phyloP scores from a whole-genome alignment of 2,113 vertebrate species.

The Takifugu bimaculatus region DNA sequence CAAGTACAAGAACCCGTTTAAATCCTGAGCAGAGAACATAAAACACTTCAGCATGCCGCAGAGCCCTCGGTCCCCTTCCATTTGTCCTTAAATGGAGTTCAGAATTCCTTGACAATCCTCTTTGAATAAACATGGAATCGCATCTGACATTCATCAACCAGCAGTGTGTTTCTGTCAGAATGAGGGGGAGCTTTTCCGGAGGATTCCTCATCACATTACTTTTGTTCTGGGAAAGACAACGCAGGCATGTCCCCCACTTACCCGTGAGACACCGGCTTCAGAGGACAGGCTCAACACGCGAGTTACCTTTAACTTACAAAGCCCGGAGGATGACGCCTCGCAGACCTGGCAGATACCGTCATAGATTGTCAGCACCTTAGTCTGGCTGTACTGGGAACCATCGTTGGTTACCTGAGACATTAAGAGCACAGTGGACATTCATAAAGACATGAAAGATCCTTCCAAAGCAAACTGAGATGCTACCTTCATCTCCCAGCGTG shows the following conservation, averaged over 20 bases:
- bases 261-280: background rate
- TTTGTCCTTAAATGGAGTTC: too few species aligned
- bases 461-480: background rate
- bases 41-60: too few species aligned
- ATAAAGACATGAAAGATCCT: background rate
- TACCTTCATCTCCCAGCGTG: constrained; percentile 84
- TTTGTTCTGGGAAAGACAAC: too few species aligned
- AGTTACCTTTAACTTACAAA: constrained; percentile 87
- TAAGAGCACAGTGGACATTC: background rate
- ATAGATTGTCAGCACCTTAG: constrained; percentile 75
- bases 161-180: background rate
- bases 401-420: constrained; percentile 76
- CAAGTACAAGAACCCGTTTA: too few species aligned
- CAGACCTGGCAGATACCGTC: constrained; percentile 79
- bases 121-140: too few species aligned
- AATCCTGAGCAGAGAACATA: too few species aligned
- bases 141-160: constrained; percentile 1
- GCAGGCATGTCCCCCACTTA: background rate
- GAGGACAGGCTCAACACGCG: too few species aligned
- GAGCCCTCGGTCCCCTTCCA: too few species aligned
- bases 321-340: constrained; percentile 61
- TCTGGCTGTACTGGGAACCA: constrained; percentile 74
- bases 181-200: background rate
- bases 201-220: too few species aligned
- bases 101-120: too few species aligned